Evolutionary conservation across 2,797 vertebrate species (phyloP).

Genomic region (Pangasius sanitwongsei): DNA sequence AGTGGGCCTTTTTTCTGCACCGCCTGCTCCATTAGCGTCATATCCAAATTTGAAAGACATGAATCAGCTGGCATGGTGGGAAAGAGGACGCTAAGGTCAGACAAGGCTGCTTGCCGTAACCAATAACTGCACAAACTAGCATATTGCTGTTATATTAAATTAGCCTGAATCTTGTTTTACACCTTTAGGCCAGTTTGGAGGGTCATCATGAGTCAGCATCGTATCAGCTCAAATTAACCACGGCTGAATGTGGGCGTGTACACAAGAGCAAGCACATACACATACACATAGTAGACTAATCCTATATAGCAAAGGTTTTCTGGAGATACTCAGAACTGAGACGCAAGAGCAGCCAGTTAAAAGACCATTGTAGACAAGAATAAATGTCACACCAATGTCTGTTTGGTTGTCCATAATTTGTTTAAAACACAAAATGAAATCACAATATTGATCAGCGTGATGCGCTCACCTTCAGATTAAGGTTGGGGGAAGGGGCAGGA

Average conservation of each 20-base stretch:
- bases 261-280: not conserved
- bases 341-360: not conserved
- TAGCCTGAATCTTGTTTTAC: constrained; percentile 51
- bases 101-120: constrained; percentile 15
- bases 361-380: constrained; percentile 11
- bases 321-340: not conserved
- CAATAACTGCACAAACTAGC: constrained; percentile 31
- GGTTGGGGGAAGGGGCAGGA: constrained; percentile 20
- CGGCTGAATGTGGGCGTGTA: not conserved
- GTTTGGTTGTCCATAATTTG: constrained; percentile 42
- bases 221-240: constrained; percentile 65
- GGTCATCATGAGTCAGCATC: constrained; percentile 72
- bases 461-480: constrained; percentile 28
- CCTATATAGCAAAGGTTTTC: constrained; percentile 21
- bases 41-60: constrained; percentile 24
- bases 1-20: constrained; percentile 1
- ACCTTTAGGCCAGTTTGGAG: constrained; percentile 67
- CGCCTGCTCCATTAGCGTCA: constrained; percentile 33
- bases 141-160: constrained; percentile 52
- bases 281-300: constrained; percentile 21
- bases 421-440: constrained; percentile 51
- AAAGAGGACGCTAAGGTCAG: constrained; percentile 36
- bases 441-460: constrained; percentile 48
- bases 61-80: constrained; percentile 30
- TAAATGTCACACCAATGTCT: constrained; percentile 20